Percentiles rank a stretch among this genome's conserved stretches.
These are phyloP conservation scores for Poecile atricapillus DNA, from an alignment of 2,113 vertebrate species.

Conservation along the genomic window DNA sequence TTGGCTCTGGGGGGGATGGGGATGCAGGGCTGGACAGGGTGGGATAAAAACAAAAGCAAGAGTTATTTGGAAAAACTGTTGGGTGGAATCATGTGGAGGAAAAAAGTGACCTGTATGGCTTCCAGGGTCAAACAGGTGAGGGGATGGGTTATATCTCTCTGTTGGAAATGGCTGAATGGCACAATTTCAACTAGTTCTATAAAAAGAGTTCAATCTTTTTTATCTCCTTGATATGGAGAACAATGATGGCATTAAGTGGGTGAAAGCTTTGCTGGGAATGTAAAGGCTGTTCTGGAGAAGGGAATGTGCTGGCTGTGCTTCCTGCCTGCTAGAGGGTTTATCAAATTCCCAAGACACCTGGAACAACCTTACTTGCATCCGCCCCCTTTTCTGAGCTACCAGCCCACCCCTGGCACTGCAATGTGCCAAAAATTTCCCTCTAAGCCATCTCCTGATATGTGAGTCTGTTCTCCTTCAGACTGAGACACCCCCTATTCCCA, in stretches of 20 bases:
- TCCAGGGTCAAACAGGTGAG: neutral
- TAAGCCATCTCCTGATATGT: neutral
- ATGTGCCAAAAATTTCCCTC: neutral
- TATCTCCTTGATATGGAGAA: neutral
- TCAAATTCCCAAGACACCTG: neutral
- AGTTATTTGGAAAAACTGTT: slow-evolving; percentile 13
- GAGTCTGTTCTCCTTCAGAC: neutral
- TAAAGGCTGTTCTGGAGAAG: neutral
- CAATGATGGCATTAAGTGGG: neutral
- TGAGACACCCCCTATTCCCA: neutral
- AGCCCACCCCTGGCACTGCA: neutral
- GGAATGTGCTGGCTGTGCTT: neutral
- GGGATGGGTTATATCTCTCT: neutral
- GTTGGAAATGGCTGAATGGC: neutral
- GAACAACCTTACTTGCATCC: neutral
- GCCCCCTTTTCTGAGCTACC: neutral
- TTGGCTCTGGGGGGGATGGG: neutral
- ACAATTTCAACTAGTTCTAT: neutral
- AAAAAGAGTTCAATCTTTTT: neutral
- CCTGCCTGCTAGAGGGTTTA: neutral
- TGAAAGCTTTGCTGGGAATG: neutral
- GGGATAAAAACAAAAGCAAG: slow-evolving; percentile 7
- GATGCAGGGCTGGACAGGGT: neutral
- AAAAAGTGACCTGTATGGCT: neutral
- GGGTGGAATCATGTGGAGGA: neutral